Base-by-base conservation (phyloP, 2,113 vertebrate species). In the Podiceps cristatus region DNA sequence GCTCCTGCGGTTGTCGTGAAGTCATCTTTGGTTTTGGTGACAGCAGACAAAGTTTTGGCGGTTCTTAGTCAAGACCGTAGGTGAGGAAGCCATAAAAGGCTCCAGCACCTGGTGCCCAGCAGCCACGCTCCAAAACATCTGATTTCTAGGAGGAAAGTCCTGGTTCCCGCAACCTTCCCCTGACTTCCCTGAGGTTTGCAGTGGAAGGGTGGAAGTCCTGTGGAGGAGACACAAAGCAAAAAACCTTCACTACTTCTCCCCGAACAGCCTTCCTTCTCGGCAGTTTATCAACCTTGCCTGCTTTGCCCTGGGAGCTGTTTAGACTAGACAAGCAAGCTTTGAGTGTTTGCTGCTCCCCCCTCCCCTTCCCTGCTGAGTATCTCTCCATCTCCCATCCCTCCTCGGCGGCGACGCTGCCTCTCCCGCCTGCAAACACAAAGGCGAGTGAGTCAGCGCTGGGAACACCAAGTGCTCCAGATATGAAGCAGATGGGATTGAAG, bases 401-500 rank as follows among this genome's bases (percentile, higher is more conserved):
- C 68, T 60, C 4, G 12, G 87, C 60, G 23, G 60, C 52, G 5
- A 77, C 33, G 45, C 89, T 86, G 96, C 83, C 75, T 91, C 77
- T 88, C 85, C 71, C 33, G 77, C 95, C 92, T 73, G 93, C 56
- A 59, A 95, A 93, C 92, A 97, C 96, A 96, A 96, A 95, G 77
- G 91, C 79, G 64, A 97, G 77, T 89, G 96, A 98, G 89, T 97
- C 96, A 97, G 64, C 5, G 5, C 86, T 96, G 59, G 82, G 95
- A 98, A 96, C 86, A 63, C 76, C 1, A 5, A 93, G 94, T 94
- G 96, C 96, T 96, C 88, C 76, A 97, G 97, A 95, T 88, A 94
- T 0, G 55, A 94, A 97, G 90, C 97, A 98, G 96, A 98, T 97
- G 97, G 97, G 44, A 93, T 93, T 93, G 94, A 90, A 53, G 44